A percentile compares a stretch with the other conserved stretches of the same genome.
Evolutionary conservation across 2,113 vertebrate genomes (phyloP).

Genomic region (Eulacestoma nigropectus): DNA sequence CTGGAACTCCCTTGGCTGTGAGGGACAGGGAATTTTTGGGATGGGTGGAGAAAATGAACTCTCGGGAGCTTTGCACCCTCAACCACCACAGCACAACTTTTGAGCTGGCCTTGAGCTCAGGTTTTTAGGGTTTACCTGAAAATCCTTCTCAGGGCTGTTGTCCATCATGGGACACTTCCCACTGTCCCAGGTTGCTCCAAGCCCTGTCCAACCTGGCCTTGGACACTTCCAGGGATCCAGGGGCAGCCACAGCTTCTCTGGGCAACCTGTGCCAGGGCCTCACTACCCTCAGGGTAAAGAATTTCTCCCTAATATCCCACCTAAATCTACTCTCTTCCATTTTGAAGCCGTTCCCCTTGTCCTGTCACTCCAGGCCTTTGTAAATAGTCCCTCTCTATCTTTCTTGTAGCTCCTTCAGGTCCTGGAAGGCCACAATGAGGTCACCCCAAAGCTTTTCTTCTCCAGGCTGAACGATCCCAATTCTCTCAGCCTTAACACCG

Average conservation of each 20-base stretch:
- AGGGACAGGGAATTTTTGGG: not conserved
- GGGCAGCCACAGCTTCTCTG: not conserved
- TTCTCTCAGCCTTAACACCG: not conserved
- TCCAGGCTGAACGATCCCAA: not conserved
- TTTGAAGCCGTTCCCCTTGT: not conserved
- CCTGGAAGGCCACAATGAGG: not conserved
- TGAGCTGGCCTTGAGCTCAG: not conserved
- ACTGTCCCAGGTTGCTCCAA: accelerated
- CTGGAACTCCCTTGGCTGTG: not conserved
- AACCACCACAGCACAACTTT: not conserved
- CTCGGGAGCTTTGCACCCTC: not conserved
- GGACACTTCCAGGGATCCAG: not conserved
- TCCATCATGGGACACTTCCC: not conserved
- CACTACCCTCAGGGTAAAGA: not conserved
- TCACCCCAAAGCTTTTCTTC: not conserved
- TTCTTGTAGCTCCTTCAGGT: not conserved
- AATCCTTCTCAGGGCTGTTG: not conserved
- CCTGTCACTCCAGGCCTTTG: not conserved
- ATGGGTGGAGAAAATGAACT: not conserved
- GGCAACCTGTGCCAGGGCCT: not conserved
- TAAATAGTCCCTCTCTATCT: not conserved
- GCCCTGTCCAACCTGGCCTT: accelerated
- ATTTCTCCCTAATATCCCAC: not conserved
- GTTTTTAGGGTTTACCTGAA: not conserved
- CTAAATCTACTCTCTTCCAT: not conserved